Conservation (phyloP, 2,113 vertebrate species). For the Campylomormyrus numenius region DNA sequence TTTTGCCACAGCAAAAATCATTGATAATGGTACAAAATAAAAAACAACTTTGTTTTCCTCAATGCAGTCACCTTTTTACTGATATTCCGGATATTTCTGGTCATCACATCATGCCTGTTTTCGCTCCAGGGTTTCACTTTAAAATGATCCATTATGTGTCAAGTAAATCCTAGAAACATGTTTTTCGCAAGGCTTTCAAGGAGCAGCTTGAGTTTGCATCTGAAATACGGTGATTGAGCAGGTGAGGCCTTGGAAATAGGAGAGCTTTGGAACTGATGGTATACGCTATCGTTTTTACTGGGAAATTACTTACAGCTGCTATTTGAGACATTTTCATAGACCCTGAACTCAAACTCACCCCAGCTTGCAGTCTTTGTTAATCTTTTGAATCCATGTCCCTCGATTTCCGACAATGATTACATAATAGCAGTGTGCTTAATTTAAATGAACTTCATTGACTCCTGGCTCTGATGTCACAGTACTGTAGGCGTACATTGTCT, state of each 20-base stretch:
- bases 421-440: background rate
- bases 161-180: background rate
- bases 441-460: background rate
- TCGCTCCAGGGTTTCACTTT: background rate
- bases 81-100: background rate
- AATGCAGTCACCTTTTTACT: background rate
- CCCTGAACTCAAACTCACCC: background rate
- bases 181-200: background rate
- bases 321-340: background rate
- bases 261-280: background rate
- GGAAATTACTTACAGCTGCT: background rate
- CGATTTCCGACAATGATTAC: background rate
- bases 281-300: background rate
- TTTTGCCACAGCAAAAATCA: background rate
- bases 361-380: background rate
- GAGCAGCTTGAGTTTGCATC: background rate
- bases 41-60: background rate
- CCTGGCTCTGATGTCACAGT: background rate
- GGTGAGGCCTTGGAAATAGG: background rate
- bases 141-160: constrained; percentile 4
- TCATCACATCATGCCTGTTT: background rate
- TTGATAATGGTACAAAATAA: background rate
- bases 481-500: background rate
- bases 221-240: background rate
- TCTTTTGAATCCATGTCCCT: background rate